Conservation (phyloP, 2,113 vertebrate genomes). For the Orycteropus afer region DNA sequence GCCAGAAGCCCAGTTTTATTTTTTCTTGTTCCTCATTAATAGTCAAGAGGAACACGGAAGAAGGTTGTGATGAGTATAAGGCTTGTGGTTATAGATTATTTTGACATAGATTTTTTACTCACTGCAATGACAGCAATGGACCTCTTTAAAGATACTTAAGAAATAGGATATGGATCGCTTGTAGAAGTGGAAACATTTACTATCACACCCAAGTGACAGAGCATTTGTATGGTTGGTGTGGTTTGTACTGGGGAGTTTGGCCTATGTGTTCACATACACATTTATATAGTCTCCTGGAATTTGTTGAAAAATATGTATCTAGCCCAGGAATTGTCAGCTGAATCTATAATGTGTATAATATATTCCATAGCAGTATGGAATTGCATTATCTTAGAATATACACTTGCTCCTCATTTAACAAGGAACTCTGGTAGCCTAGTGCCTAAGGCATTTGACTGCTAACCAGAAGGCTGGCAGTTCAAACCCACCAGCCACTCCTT, state of each 20-base stretch:
- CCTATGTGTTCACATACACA: neutral
- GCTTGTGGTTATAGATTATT: neutral
- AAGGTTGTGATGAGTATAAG: neutral
- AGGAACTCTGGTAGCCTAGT: too few relatives aligned
- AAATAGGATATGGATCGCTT: conserved; percentile 19
- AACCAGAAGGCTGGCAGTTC: too few relatives aligned
- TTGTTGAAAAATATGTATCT: neutral
- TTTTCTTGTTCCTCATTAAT: neutral
- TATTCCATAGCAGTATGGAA: neutral
- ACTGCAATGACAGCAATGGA: neutral
- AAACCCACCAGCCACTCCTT: too few relatives aligned
- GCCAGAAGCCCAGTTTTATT: neutral
- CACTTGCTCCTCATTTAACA: too few relatives aligned
- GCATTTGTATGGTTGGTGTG: neutral
- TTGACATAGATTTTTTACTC: neutral
- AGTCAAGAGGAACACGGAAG: conserved; percentile 6
- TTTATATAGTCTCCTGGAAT: neutral
- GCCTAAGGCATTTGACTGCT: too few relatives aligned
- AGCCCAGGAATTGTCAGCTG: neutral
- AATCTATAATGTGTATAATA: neutral
- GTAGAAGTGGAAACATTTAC: neutral
- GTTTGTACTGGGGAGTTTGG: neutral
- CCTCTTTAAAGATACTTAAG: neutral
- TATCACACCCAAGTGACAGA: neutral
- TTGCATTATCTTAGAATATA: neutral